Evolutionary conservation across 2,888 invertebrate genomes (phyloP).

Genomic region (Apoda limacodes): DNA sequence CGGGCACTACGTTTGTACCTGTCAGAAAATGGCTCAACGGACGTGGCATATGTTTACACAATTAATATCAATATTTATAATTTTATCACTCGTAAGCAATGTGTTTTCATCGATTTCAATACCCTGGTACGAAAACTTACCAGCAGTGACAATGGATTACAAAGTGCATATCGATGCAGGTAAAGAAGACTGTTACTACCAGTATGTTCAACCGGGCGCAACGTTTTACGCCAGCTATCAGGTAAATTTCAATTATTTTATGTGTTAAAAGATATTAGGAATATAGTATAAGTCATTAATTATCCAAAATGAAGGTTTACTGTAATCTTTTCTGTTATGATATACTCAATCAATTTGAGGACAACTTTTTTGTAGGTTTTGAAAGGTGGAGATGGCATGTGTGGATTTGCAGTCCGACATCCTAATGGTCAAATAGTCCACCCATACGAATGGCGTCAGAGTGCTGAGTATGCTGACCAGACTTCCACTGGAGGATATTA

Average conservation of each 20-base stretch:
- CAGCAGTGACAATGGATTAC: slow-evolving; percentile 95
- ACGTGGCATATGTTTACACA: slow-evolving; percentile 66
- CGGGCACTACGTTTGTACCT: slow-evolving; percentile 18
- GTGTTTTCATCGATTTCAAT: slow-evolving; percentile 65
- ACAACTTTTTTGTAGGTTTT: slow-evolving; percentile 74
- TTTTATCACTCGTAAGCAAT: slow-evolving; percentile 61
- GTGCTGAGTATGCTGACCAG: slow-evolving; percentile 89
- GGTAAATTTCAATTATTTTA: too few relatives aligned
- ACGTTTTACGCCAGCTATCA: slow-evolving; percentile 95
- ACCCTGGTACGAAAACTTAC: slow-evolving; percentile 88
- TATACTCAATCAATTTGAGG: slow-evolving; percentile 5
- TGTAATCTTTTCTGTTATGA: too few relatives aligned
- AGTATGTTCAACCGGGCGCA: slow-evolving; percentile 91
- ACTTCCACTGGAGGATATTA: slow-evolving; percentile 87
- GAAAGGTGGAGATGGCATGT: slow-evolving; percentile 94
- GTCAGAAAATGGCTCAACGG: slow-evolving; percentile 54
- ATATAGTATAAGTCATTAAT: too few relatives aligned
- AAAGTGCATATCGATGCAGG: slow-evolving; percentile 96
- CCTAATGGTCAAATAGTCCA: slow-evolving; percentile 87
- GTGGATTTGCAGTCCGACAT: slow-evolving; percentile 90
- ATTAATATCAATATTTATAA: slow-evolving; percentile 55
- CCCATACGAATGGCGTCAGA: slow-evolving; percentile 92
- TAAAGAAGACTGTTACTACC: slow-evolving; percentile 93
- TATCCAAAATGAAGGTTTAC: too few relatives aligned
- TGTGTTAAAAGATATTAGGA: too few relatives aligned